Percentiles rank a stretch among this genome's conserved stretches.
Evolutionary conservation across 2,888 invertebrate species (phyloP).

Genomic region (Lingula anatina): DNA sequence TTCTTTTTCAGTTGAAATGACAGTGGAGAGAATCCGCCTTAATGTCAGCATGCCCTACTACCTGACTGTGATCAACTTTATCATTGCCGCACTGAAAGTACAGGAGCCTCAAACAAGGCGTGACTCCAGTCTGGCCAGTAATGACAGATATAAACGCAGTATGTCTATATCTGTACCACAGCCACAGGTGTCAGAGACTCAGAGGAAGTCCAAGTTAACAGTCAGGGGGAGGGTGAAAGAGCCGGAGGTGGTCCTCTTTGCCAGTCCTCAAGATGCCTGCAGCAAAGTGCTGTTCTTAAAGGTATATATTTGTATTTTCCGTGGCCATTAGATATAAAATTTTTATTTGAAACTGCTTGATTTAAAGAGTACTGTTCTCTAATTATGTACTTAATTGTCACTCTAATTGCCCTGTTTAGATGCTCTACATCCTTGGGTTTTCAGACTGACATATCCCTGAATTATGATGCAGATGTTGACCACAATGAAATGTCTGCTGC

Average conservation of each 20-base stretch:
- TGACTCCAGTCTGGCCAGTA: no score
- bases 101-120: no score
- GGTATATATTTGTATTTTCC: conserved; percentile 23
- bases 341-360: background rate
- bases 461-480: conserved; percentile 18
- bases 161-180: no score
- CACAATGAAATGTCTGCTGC: conserved; percentile 50
- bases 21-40: conserved; percentile 68
- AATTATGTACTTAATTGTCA: background rate
- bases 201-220: conserved; percentile 62
- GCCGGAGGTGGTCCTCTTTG: conserved; percentile 73
- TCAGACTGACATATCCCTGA: conserved; percentile 33
- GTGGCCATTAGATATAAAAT: conserved; percentile 1
- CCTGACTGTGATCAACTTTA: conserved; percentile 58
- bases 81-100: conserved; percentile 61
- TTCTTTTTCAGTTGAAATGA: conserved; percentile 60
- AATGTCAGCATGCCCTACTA: conserved; percentile 72
- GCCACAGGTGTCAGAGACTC: no score
- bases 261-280: conserved; percentile 51
- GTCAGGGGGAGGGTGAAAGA: conserved; percentile 69
- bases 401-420: background rate
- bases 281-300: conserved; percentile 66
- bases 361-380: background rate
- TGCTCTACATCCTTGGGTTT: conserved; percentile 3
- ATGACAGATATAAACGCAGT: no score